phyloP scores from a whole-genome alignment of 2,888 invertebrate genomes.

The Helicoverpa assulta region DNA sequence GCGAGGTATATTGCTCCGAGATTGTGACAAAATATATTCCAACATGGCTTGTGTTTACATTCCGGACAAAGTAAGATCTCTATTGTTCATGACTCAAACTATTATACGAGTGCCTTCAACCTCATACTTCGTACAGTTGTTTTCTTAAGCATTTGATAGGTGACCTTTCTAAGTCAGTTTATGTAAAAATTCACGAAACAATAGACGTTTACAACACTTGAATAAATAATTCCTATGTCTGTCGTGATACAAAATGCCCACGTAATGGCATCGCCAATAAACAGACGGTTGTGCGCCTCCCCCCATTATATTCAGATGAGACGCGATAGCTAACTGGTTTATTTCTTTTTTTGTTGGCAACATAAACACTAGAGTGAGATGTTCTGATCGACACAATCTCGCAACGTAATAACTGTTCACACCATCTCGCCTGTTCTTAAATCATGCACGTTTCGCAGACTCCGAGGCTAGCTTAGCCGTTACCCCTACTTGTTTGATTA shows the following conservation, averaged over 20 bases:
- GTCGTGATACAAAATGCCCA: conserved; percentile 71
- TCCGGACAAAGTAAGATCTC: conserved; percentile 17
- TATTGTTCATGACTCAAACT: conserved; percentile 24
- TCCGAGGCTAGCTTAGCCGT: conserved; percentile 56
- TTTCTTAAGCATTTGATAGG: conserved; percentile 27
- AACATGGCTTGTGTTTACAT: conserved; percentile 37
- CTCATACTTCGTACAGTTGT: conserved; percentile 29
- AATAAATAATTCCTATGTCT: conserved; percentile 64
- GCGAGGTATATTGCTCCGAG: conserved; percentile 50
- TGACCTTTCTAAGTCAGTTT: conserved; percentile 47
- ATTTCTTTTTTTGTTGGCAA: conserved; percentile 58
- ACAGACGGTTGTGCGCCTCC: conserved; percentile 76
- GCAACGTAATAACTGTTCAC: conserved; percentile 59
- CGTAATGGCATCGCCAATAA: conserved; percentile 77
- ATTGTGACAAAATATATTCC: conserved; percentile 40
- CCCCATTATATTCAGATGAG: conserved; percentile 88
- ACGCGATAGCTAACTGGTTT: conserved; percentile 70
- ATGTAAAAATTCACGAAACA: conserved; percentile 55
- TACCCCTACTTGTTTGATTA: conserved; percentile 73
- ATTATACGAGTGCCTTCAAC: conserved; percentile 24
- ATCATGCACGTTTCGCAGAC: conserved; percentile 48
- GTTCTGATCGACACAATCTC: conserved; percentile 66
- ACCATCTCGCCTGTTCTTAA: conserved; percentile 46
- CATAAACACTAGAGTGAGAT: conserved; percentile 69
- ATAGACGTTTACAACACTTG: conserved; percentile 54